Conservation (phyloP, 2,113 vertebrate species). For the Rhombomys opimus region DNA sequence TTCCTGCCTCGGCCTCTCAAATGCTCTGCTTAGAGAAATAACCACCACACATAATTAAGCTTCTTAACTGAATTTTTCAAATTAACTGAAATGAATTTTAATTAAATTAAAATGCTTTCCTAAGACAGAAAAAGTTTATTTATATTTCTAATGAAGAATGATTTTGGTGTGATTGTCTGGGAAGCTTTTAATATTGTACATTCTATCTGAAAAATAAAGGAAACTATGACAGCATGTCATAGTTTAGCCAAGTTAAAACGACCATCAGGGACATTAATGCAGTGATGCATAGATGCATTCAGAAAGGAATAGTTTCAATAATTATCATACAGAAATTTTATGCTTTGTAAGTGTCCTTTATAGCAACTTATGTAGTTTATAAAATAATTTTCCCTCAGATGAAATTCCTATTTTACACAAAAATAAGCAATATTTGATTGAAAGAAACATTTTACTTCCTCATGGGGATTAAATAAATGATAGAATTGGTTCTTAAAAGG, state of each 20-base stretch:
- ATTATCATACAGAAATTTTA: not conserved
- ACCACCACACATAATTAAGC: no score
- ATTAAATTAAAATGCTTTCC: not conserved
- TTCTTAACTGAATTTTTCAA: constrained; percentile 11
- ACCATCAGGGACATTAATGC: not conserved
- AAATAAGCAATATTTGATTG: not conserved
- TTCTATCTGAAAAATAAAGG: not conserved
- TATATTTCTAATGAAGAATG: not conserved
- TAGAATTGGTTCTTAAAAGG: not conserved
- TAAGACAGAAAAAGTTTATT: not conserved
- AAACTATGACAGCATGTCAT: not conserved
- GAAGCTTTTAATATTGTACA: not conserved
- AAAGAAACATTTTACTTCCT: not conserved
- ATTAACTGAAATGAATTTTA: not conserved
- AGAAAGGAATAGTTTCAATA: not conserved
- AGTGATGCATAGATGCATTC: not conserved
- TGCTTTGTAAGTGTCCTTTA: not conserved
- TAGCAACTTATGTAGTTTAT: not conserved
- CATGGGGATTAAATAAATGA: not conserved
- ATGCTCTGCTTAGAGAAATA: not conserved
- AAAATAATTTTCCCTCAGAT: not conserved
- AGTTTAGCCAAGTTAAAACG: not conserved
- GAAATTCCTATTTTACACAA: not conserved
- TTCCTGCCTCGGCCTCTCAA: not conserved
- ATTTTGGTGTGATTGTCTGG: not conserved